Evolutionary conservation across 2,797 vertebrate genomes (phyloP).

Genomic region (Micromesistius poutassou): DNA sequence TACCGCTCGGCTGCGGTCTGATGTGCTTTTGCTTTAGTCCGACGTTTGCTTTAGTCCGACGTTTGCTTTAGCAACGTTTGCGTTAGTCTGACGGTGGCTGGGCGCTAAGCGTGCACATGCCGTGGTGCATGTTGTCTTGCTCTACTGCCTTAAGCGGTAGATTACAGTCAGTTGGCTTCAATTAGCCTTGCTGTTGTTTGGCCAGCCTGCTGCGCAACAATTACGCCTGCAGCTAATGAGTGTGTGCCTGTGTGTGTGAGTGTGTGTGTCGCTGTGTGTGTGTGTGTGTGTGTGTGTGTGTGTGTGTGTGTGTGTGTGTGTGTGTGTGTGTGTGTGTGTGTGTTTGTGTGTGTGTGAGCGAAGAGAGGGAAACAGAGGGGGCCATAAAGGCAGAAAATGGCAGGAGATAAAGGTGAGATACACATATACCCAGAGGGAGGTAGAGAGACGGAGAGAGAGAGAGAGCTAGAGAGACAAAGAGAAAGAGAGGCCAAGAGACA

Average conservation of each 20-base stretch:
- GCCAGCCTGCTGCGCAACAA: constrained; percentile 43
- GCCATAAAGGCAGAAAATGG: not conserved
- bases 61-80: constrained; percentile 10
- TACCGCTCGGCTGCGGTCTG: not conserved
- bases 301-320: constrained; percentile 14
- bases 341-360: not conserved
- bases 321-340: constrained; percentile 17
- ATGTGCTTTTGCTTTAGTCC: too few relatives aligned
- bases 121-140: constrained; percentile 30
- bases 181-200: constrained; percentile 50
- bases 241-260: constrained; percentile 12
- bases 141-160: constrained; percentile 30
- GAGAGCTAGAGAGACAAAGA: not conserved
- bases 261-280: too few relatives aligned
- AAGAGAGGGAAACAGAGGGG: not conserved
- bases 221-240: constrained; percentile 50
- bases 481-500: not conserved
- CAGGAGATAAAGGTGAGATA: not conserved
- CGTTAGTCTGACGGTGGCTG: constrained; percentile 23
- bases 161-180: constrained; percentile 39
- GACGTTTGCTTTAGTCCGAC: constrained; percentile 3
- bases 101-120: constrained; percentile 28
- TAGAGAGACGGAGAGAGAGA: not conserved
- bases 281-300: constrained; percentile 5
- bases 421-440: not conserved